These are phyloP conservation scores for Petrocephalus zakoni DNA, from an alignment of 2,113 vertebrate genomes.

Conservation along the genomic window DNA sequence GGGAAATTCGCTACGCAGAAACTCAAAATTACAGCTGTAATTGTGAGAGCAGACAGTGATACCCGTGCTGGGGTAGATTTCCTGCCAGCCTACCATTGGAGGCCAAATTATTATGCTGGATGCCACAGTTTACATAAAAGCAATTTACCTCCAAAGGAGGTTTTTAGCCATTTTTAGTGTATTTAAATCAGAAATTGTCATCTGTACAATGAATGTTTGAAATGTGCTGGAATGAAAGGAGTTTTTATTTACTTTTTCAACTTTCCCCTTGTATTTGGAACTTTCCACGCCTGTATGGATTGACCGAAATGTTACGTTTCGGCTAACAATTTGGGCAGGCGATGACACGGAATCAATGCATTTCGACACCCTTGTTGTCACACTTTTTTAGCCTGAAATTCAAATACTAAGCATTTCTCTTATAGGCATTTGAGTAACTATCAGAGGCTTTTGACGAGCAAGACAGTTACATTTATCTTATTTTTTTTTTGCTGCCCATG, in stretches of 20 bases:
- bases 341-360: background rate
- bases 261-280: background rate
- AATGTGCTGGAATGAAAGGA: background rate
- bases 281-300: background rate
- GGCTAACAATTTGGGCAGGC: background rate
- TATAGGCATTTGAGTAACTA: background rate
- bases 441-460: background rate
- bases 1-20: background rate
- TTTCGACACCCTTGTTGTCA: background rate
- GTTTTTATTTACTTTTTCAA: background rate
- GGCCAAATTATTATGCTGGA: background rate
- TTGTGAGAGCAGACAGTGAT: background rate
- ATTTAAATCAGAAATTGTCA: conserved; percentile 3
- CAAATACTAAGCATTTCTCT: background rate
- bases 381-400: background rate
- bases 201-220: background rate
- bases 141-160: too few relatives aligned
- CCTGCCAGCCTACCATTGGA: background rate
- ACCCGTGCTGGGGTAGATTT: too few relatives aligned
- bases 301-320: background rate
- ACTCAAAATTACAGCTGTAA: background rate
- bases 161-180: background rate
- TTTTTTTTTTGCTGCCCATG: background rate
- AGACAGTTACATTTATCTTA: background rate
- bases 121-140: background rate